phyloP scores from a whole-genome alignment of 2,888 invertebrate genomes.

The Odontomyia ornata region DNA sequence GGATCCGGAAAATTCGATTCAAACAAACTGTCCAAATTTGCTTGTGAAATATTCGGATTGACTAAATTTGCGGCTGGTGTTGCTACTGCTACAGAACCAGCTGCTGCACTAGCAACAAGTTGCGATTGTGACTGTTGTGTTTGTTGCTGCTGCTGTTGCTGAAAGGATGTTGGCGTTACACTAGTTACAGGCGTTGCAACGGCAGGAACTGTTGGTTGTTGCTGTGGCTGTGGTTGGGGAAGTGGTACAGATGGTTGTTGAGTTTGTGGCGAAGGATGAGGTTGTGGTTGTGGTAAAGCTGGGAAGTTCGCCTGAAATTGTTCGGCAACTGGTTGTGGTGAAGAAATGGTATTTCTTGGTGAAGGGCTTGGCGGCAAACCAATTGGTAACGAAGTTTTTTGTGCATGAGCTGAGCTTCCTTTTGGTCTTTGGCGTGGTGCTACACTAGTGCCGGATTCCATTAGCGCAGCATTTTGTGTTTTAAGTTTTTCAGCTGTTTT shows the following conservation, averaged over 20 bases:
- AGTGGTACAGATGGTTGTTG: conserved; percentile 48
- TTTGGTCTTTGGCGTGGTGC: conserved; percentile 85
- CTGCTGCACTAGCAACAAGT: not conserved
- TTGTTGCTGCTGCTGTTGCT: conserved; percentile 2
- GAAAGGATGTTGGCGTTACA: not conserved
- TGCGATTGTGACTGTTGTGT: conserved; percentile 42
- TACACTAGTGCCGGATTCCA: conserved; percentile 79
- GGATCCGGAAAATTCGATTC: conserved; percentile 77
- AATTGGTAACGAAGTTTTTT: conserved; percentile 64
- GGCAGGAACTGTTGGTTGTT: not conserved
- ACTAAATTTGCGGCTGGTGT: conserved; percentile 23
- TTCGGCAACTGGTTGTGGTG: conserved; percentile 62
- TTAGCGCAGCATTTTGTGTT: conserved; percentile 65
- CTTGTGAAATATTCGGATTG: conserved; percentile 49
- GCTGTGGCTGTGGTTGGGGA: conserved; percentile 47
- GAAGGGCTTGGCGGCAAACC: conserved; percentile 68
- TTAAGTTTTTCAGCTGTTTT: conserved; percentile 58
- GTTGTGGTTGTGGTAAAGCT: conserved; percentile 54
- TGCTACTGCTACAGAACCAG: not conserved
- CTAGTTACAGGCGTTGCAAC: not conserved
- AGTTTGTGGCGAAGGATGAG: conserved; percentile 52
- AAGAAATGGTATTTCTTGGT: conserved; percentile 62
- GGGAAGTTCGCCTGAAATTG: conserved; percentile 64
- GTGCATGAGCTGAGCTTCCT: conserved; percentile 65
- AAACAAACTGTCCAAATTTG: conserved; percentile 69